Base-by-base conservation (phyloP, 2,113 vertebrate genomes). In the Antechinus stuartii region DNA sequence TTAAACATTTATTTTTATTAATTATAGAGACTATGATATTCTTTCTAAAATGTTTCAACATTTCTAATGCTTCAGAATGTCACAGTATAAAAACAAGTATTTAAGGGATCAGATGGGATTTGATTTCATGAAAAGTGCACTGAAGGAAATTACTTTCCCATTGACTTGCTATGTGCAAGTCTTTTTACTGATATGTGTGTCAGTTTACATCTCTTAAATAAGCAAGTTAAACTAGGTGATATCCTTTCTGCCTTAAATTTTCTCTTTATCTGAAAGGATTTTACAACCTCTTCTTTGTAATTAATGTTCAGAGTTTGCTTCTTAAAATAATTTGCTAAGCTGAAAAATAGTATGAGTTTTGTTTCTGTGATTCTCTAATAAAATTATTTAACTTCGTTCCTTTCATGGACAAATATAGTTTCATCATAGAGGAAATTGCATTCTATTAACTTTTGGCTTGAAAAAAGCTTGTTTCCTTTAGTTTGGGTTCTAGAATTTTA, bases 41-140 rank as follows among this genome's bases (percentile, higher is more conserved):
- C 95, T 93, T 54, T 42, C 68, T 96, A 35, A 96, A 94, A 42
- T 96, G 94, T 97, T 95, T 95, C 52, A 42, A 95, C 96, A 96
- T 96, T 96, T 76, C 94, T 92, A 0, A 92, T 96, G 47, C 92
- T 96, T 91, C 22, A 95, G 94, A 97, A 98, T 98, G 95, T 97
- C 97, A 97, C 97, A 96, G 97, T 97, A 97, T 97, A 98, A 98
- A 98, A 98, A 97, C 97, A 98, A 96, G 95, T 97, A 94, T 97
- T 96, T 97, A 91, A 50, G 54, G 35, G 26, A 19, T 89, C 91
- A 96, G 42, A 96, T 95, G 52, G 27, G 91, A 25, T 2, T 0
- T 92, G 91, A 25, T 2, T 0, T 92, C 3, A 93, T 22, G 8
- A 22, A 46, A 93, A 94, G 30, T 84, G 42, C 46, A 56, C 14